Evolutionary conservation across 2,888 invertebrate species (phyloP), one percentile per base, ranked within the genome.

Genomic region (Archips crataeganus): DNA sequence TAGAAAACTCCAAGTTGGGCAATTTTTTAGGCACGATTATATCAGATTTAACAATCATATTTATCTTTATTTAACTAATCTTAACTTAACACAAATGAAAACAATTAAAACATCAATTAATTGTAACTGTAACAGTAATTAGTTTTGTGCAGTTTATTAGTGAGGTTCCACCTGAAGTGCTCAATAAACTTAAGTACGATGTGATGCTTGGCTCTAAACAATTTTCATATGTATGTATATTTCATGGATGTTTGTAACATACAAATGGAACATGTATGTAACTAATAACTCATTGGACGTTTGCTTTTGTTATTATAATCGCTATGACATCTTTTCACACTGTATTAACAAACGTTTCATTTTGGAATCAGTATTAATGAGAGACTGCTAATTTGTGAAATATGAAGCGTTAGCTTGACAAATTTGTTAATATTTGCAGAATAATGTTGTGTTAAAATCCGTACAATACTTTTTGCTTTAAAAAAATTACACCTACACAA

Each of bases 181-280:
- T 59, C 15, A 60, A n/a, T 60, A n/a, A n/a, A 60, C 36, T n/a
- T 4, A 13, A 49, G 11, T n/a, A n/a, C 36, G 36, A 59, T 5
- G 34, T 6, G 32, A 32, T 11, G 32, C 57, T 32, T 32, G 32
- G 23, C 32, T 2, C 6, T 2, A 10, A 32, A 32, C 10, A 57
- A 32, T 11, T 57, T 57, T n/a, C 57, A 57, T 57, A 57, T n/a
- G n/a, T n/a, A n/a, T n/a, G n/a, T n/a, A n/a, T n/a, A 3, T 57
- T 57, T 5, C 57, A 57, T 32, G 57, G 11, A 3, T 32, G 10
- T 57, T 32, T 11, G 10, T 11, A 10, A 23, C 23, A 23, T 8
- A 15, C 8, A 23, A 54, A 54, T 54, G 23, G 3, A 11, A 9
- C 54, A 3, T 23, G 23, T 23, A 4, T 51, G 47, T 51, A 51